Evolutionary conservation across 2,888 invertebrate species (phyloP).

Genomic region (Leptopilina syphax): DNA sequence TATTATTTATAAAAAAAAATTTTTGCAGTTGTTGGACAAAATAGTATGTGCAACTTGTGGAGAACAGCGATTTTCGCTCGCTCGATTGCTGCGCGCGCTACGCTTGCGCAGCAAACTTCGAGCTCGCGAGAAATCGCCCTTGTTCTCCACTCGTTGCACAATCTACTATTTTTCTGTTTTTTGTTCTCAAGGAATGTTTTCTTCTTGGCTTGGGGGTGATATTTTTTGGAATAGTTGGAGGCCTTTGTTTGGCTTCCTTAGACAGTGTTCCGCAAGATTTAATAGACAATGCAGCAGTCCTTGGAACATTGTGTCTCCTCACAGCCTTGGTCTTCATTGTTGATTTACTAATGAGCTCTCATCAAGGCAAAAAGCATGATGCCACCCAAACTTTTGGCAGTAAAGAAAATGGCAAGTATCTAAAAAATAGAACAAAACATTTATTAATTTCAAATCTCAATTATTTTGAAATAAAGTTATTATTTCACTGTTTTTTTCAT

Average conservation of each 20-base stretch:
- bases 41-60: no score
- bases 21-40: no score
- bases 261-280: slow-evolving; percentile 84
- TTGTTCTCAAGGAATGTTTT: slow-evolving; percentile 80
- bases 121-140: no score
- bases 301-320: slow-evolving; percentile 83
- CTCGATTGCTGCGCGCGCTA: no score
- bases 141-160: no score
- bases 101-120: no score
- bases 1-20: no score
- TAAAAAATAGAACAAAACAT: not conserved
- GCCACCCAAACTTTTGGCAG: slow-evolving; percentile 61
- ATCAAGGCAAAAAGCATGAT: slow-evolving; percentile 63
- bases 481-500: not conserved
- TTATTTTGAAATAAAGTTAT: no score
- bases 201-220: slow-evolving; percentile 84
- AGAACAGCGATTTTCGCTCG: no score
- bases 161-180: not conserved
- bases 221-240: slow-evolving; percentile 84
- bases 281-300: slow-evolving; percentile 84
- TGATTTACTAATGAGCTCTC: slow-evolving; percentile 78
- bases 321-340: slow-evolving; percentile 84
- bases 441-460: no score
- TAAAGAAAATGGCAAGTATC: slow-evolving; percentile 68
- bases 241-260: slow-evolving; percentile 84